Base-by-base conservation (phyloP, 2,888 invertebrate species). In the Didymodactylos carnosus region DNA sequence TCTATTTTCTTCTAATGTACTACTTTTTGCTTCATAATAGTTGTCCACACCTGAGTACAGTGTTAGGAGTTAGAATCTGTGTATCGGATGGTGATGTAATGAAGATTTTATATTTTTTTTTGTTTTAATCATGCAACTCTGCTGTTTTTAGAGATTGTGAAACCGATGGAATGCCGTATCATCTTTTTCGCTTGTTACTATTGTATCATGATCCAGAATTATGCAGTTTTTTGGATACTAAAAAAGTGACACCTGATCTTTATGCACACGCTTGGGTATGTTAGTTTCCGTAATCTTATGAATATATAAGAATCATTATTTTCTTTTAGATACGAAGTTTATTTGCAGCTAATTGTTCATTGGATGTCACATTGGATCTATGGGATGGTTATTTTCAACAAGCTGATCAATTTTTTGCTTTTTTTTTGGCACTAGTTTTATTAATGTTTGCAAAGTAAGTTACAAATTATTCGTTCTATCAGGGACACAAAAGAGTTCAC, bases 301-400 rank as follows among this genome's bases (percentile, higher is more conserved):
- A 71, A 43, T 40, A n/a, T 16, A 39, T 13, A 35, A 40, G 4
- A n/a, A 4, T 69, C n/a, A 19, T 23, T 35, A 53, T 11, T 76
- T 73, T 69, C 75, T 35, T 69, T 71, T 80, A 87, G 87, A 89
- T 94, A 79, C 89, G 89, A 80, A 91, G 91, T 51, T 85, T 97
- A 69, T 95, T 95, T 84, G 89, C 94, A 19, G 89, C 89, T 10
- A 89, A 89, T 27, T 93, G 94, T 82, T 25, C 69, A 29, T 27
- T 49, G 8, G 46, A 71, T 53, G 75, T 72, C 23, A 40, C 69
- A 46, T 69, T 72, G n/a, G 29, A 69, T 16, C 91, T 97, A 89
- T 97, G 95, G 95, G 95, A 97, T 85, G 87, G 93, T 76, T 94
- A 94, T 82, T 91, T 97, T 81, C 94, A 94, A 84, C 90, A 91